phyloP scores from a whole-genome alignment of 92 coral and sea anemone species.

The Desmophyllum pertusum region DNA sequence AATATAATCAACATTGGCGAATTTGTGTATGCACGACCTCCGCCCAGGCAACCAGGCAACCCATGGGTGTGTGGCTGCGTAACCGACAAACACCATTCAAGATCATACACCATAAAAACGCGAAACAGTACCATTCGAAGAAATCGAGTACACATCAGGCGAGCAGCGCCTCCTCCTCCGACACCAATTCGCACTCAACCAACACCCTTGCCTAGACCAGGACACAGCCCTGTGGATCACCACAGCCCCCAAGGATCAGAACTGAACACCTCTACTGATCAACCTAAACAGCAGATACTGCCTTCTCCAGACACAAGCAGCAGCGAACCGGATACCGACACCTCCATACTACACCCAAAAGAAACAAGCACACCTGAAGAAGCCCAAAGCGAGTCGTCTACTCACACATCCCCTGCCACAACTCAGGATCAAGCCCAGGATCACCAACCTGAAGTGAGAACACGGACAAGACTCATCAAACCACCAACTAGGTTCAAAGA shows the following conservation, averaged over 20 bases:
- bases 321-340: background rate
- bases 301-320: background rate
- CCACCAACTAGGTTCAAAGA: conserved; percentile 29
- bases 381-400: conserved; percentile 10
- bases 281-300: background rate
- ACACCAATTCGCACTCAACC: conserved; percentile 17
- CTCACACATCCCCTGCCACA: conserved; percentile 17
- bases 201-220: conserved; percentile 1
- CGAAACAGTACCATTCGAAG: conserved; percentile 14
- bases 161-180: conserved; percentile 37
- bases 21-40: conserved; percentile 20
- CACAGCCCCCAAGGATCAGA: background rate
- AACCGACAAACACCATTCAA: conserved; percentile 10
- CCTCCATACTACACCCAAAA: background rate
- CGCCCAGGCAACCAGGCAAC: conserved; percentile 26
- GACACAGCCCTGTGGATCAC: conserved; percentile 1
- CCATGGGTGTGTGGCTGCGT: conserved; percentile 45
- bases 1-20: conserved; percentile 8
- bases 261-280: background rate
- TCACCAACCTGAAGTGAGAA: conserved; percentile 20
- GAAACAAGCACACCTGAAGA: conserved; percentile 4
- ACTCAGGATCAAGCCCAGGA: background rate
- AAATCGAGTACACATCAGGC: conserved; percentile 31
- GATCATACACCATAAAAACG: conserved; percentile 19
- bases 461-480: conserved; percentile 32